These are phyloP conservation scores for Rhynchonycteris naso DNA, from an alignment of 2,797 vertebrate genomes.

Conservation along the genomic window DNA sequence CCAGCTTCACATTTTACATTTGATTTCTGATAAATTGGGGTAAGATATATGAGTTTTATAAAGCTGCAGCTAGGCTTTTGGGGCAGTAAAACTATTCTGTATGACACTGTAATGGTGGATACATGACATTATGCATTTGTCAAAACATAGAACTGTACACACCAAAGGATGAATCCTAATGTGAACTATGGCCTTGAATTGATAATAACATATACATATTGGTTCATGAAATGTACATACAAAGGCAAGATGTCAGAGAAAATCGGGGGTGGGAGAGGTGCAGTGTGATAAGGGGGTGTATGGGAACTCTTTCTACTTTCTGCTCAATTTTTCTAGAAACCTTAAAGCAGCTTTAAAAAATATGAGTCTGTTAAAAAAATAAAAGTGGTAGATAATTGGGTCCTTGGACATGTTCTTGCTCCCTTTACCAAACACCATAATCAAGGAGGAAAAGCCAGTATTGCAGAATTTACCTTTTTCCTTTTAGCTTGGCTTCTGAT, in stretches of 20 bases:
- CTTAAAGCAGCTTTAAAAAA: background rate
- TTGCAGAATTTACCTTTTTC: background rate
- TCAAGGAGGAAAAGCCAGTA: background rate
- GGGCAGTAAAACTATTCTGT: background rate
- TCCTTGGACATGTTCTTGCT: background rate
- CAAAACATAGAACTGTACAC: background rate
- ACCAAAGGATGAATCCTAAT: background rate
- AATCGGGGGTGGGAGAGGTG: background rate
- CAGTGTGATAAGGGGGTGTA: background rate
- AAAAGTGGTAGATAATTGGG: background rate
- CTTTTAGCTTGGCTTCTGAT: background rate
- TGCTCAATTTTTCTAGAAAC: background rate
- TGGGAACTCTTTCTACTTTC: background rate
- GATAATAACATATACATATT: background rate
- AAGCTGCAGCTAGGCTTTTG: background rate
- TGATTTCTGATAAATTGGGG: background rate
- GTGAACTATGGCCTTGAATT: background rate
- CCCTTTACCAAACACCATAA: background rate
- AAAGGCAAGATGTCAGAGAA: background rate
- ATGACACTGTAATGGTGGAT: background rate
- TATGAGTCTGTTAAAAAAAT: background rate
- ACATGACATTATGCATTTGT: background rate
- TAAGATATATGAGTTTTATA: background rate
- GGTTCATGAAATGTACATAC: background rate
- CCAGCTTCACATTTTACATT: conserved; percentile 14